phyloP scores from a whole-genome alignment of 2,797 vertebrate genomes.

The Poeciliopsis infans region DNA sequence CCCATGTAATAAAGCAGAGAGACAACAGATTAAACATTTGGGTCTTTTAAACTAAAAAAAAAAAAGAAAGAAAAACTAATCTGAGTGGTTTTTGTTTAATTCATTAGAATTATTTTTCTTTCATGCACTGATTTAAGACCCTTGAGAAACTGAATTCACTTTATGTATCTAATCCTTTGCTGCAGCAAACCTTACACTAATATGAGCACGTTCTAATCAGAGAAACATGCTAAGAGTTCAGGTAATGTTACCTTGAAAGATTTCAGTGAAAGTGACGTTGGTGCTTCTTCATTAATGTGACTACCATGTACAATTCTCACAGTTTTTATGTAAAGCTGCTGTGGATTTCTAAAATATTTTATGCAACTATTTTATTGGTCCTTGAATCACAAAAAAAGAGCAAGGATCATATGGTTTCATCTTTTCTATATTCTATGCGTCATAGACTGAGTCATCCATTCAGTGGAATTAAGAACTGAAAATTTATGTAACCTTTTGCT shows the following conservation, averaged over 20 bases:
- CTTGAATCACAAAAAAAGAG: conserved; percentile 4
- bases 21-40: neutral
- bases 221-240: neutral
- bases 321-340: neutral
- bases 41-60: neutral
- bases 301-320: neutral
- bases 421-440: neutral
- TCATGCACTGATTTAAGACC: neutral
- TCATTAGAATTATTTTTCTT: neutral
- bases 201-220: neutral
- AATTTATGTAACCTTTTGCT: neutral
- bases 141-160: neutral
- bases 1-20: neutral
- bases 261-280: neutral
- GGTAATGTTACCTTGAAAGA: conserved; percentile 1
- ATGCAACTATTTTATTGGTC: neutral
- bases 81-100: neutral
- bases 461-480: neutral
- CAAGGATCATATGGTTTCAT: neutral
- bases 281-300: neutral
- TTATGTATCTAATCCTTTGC: conserved; percentile 2
- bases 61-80: neutral
- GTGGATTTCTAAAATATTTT: neutral
- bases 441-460: neutral
- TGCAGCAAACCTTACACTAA: neutral